These are phyloP conservation scores for Yponomeuta malinellus DNA, from an alignment of 2,888 invertebrate species.

Conservation along the genomic window DNA sequence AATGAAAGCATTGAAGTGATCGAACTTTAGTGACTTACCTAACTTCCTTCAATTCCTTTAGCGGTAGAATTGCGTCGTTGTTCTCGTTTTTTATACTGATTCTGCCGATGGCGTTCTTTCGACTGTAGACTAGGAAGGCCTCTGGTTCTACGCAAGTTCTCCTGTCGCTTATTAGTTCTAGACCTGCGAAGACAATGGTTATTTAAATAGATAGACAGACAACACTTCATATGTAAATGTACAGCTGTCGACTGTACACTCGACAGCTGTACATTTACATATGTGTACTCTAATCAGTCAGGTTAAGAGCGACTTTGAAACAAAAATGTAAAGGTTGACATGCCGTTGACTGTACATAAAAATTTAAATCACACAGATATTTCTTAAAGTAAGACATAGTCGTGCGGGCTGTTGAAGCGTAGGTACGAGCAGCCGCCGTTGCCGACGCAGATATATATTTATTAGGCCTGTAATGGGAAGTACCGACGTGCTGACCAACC, in stretches of 20 bases:
- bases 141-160: slow-evolving; percentile 90
- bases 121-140: slow-evolving; percentile 90
- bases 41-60: slow-evolving; percentile 90
- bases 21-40: slow-evolving; percentile 65
- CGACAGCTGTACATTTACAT: too few relatives aligned
- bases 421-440: slow-evolving; percentile 95
- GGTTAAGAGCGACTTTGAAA: too few relatives aligned
- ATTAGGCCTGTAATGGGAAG: too few relatives aligned
- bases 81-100: slow-evolving; percentile 90
- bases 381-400: slow-evolving; percentile 64
- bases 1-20: too few relatives aligned
- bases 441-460: slow-evolving; percentile 39
- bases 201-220: too few relatives aligned
- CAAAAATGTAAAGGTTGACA: background rate
- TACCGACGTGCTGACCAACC: slow-evolving; percentile 52
- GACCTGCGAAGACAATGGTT: slow-evolving; percentile 51
- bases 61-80: slow-evolving; percentile 85
- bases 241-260: too few relatives aligned
- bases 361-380: too few relatives aligned
- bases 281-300: too few relatives aligned
- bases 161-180: slow-evolving; percentile 85
- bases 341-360: too few relatives aligned
- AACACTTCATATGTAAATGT: too few relatives aligned
- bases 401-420: slow-evolving; percentile 85
- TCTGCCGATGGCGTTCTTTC: slow-evolving; percentile 88